These are phyloP conservation scores for Rhinogobio ventralis DNA, from an alignment of 2,797 vertebrate genomes.

Conservation along the genomic window DNA sequence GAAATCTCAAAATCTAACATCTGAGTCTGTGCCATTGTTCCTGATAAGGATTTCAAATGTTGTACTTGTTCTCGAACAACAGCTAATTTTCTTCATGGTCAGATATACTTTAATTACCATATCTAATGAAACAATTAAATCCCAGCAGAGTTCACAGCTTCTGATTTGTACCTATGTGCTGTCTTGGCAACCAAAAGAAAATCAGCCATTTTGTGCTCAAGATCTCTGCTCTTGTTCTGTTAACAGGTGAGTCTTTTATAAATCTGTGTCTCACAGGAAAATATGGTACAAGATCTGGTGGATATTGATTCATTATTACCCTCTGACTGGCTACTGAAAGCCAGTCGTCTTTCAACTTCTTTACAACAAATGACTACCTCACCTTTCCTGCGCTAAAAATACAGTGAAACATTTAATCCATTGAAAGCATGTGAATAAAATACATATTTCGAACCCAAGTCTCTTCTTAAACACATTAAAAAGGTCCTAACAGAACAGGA, in stretches of 20 bases:
- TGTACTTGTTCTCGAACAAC: neutral
- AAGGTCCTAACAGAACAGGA: slow-evolving; percentile 15
- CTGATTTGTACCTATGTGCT: slow-evolving; percentile 23
- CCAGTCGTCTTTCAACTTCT: neutral
- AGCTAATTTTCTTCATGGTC: neutral
- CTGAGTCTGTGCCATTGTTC: neutral
- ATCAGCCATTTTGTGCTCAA: neutral
- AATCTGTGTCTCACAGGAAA: slow-evolving; percentile 1
- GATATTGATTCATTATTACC: neutral
- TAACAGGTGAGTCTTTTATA: neutral
- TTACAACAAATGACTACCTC: neutral
- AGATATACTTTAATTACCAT: slow-evolving; percentile 15
- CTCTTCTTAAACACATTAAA: slow-evolving; percentile 16
- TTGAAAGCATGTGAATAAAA: neutral
- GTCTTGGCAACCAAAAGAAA: slow-evolving; percentile 17
- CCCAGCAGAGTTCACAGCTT: slow-evolving; percentile 4
- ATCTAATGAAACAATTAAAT: slow-evolving; percentile 10
- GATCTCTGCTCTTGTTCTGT: neutral
- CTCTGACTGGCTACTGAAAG: neutral
- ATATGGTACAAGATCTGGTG: neutral
- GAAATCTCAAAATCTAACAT: neutral
- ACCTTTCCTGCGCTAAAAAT: neutral
- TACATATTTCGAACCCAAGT: neutral
- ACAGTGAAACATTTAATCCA: neutral
- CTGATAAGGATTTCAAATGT: neutral